Percentiles rank a stretch among this genome's conserved stretches.
Evolutionary conservation across 2,113 vertebrate genomes (phyloP).

Genomic region (Alouatta palliata): DNA sequence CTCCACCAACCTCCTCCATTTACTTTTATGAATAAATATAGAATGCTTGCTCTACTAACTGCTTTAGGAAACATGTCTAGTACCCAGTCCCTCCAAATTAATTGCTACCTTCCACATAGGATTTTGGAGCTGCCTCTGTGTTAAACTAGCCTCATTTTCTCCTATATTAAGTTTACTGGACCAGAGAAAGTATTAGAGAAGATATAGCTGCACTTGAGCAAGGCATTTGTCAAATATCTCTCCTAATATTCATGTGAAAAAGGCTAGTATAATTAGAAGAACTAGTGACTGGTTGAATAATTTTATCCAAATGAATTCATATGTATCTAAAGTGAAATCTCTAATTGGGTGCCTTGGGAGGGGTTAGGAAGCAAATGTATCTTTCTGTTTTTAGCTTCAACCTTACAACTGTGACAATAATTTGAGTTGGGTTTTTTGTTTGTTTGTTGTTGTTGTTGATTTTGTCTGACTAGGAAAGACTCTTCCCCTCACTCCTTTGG

Average conservation of each 20-base stretch:
- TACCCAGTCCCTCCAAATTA: neutral
- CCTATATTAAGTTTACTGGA: slow-evolving; percentile 63
- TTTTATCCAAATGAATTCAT: slow-evolving; percentile 46
- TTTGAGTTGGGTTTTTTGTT: neutral
- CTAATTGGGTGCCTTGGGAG: neutral
- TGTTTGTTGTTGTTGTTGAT: neutral
- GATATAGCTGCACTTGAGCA: slow-evolving; percentile 39
- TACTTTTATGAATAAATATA: neutral
- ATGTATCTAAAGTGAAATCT: neutral
- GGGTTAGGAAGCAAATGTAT: neutral
- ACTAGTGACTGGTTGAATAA: neutral
- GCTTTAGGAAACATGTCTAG: neutral
- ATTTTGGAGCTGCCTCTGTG: neutral
- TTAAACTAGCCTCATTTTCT: slow-evolving; percentile 56
- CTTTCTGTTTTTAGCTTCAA: neutral
- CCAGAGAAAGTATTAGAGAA: slow-evolving; percentile 66
- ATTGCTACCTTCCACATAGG: neutral
- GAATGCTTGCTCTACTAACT: neutral
- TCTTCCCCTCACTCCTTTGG: neutral
- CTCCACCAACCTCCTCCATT: neutral
- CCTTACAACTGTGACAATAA: neutral
- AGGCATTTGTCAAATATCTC: slow-evolving; percentile 59
- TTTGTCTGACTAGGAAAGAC: neutral
- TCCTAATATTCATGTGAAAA: slow-evolving; percentile 14
- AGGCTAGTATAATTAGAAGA: slow-evolving; percentile 54